A percentile compares a stretch with the other conserved stretches of the same genome.
phyloP scores from a whole-genome alignment of 2,797 vertebrate species.

The Xenops minutus region DNA sequence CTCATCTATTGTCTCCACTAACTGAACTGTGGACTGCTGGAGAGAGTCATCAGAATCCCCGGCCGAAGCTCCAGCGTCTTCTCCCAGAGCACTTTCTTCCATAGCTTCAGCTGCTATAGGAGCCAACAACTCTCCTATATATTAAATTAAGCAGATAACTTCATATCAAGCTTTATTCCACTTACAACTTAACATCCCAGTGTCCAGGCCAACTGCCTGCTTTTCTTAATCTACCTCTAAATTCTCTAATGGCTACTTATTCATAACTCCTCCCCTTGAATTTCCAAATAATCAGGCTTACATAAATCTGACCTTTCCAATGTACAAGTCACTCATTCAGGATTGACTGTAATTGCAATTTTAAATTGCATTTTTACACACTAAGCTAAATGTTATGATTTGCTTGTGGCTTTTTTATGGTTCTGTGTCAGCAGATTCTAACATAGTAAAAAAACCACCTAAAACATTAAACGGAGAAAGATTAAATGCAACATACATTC shows the following conservation, averaged over 20 bases:
- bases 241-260: not conserved
- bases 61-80: slow-evolving; percentile 87
- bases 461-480: not conserved
- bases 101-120: slow-evolving; percentile 87
- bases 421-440: not conserved
- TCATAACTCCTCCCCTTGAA: not conserved
- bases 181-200: not conserved
- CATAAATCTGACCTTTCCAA: not conserved
- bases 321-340: not conserved
- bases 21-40: slow-evolving; percentile 85
- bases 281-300: not conserved
- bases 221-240: not conserved
- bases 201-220: not conserved
- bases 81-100: slow-evolving; percentile 87
- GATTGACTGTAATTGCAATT: not conserved
- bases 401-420: accelerated
- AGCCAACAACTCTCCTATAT: slow-evolving; percentile 89
- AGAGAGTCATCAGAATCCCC: slow-evolving; percentile 90
- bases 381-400: not conserved
- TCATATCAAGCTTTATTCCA: not conserved
- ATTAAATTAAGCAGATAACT: not conserved
- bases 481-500: not conserved
- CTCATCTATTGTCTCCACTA: slow-evolving; percentile 94
- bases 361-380: not conserved
- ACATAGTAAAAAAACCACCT: accelerated